phyloP scores from a whole-genome alignment of 2,888 invertebrate genomes.

The Gasteruption jaculator region DNA sequence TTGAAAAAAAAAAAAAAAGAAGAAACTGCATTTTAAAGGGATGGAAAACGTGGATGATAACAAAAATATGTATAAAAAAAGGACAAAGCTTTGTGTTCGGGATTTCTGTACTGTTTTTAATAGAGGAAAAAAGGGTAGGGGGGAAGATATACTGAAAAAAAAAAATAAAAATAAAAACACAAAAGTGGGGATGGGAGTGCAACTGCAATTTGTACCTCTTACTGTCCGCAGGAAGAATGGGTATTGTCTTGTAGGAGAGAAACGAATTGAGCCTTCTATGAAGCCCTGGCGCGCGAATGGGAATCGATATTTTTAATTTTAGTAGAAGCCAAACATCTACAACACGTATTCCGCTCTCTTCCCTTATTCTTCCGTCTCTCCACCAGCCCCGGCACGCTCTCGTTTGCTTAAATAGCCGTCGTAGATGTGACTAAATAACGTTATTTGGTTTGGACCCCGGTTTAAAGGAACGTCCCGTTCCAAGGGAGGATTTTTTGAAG shows the following conservation, averaged over 20 bases:
- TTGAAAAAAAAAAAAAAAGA: too few species aligned
- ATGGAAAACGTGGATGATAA: too few species aligned
- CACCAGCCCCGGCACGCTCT: constrained; percentile 9
- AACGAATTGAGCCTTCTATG: constrained; percentile 50
- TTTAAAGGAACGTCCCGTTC: too few species aligned
- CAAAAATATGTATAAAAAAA: too few species aligned
- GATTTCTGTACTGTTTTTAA: constrained; percentile 42
- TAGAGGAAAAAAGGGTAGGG: constrained; percentile 24
- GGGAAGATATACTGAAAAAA: too few species aligned
- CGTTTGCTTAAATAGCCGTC: too few species aligned
- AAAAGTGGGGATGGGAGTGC: constrained; percentile 29
- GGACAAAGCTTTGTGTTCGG: constrained; percentile 49
- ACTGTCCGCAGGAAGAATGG: constrained; percentile 50
- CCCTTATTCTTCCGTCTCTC: background rate
- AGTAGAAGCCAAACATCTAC: constrained; percentile 50
- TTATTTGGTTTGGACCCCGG: too few species aligned
- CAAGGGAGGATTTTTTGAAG: too few species aligned
- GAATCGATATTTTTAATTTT: constrained; percentile 52
- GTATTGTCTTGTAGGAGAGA: constrained; percentile 50
- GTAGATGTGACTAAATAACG: too few species aligned
- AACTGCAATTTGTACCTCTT: constrained; percentile 52
- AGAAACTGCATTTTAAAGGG: too few species aligned
- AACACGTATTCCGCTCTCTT: constrained; percentile 15
- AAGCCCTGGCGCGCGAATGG: constrained; percentile 46
- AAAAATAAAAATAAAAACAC: too few species aligned